Percentiles rank a stretch among this genome's conserved stretches.
phyloP scores from a whole-genome alignment of 2,797 vertebrate genomes.

The Danio albolineatus region DNA sequence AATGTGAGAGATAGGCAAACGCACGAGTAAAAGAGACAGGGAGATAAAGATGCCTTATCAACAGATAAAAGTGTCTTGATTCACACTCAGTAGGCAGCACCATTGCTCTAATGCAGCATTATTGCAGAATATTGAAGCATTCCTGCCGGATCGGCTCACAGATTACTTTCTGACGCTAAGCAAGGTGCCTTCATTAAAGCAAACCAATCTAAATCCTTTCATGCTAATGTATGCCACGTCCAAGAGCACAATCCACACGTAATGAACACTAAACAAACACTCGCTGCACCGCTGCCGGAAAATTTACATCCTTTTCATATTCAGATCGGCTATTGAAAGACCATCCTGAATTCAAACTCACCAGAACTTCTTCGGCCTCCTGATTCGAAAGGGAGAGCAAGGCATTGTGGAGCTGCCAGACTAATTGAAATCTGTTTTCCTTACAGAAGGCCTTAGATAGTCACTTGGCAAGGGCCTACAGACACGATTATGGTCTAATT shows the following conservation, averaged over 20 bases:
- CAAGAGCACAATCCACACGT: slow-evolving; percentile 1
- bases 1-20: background rate
- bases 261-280: slow-evolving; percentile 38
- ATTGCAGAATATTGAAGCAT: slow-evolving; percentile 17
- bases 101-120: background rate
- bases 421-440: slow-evolving; percentile 19
- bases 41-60: slow-evolving; percentile 24
- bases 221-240: slow-evolving; percentile 33
- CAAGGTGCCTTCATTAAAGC: slow-evolving; percentile 23
- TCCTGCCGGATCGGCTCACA: background rate
- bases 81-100: background rate
- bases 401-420: slow-evolving; percentile 67
- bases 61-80: slow-evolving; percentile 12
- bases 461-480: slow-evolving; percentile 12
- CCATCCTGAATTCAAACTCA: slow-evolving; percentile 65
- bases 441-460: slow-evolving; percentile 3
- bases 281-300: background rate
- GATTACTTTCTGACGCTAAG: slow-evolving; percentile 25
- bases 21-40: background rate
- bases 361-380: slow-evolving; percentile 74
- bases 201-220: slow-evolving; percentile 39
- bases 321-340: slow-evolving; percentile 35
- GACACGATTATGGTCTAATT: slow-evolving; percentile 14
- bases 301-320: slow-evolving; percentile 34
- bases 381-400: slow-evolving; percentile 75